These are phyloP conservation scores for Eulacestoma nigropectus DNA, from an alignment of 2,113 vertebrate species.

Conservation along the genomic window DNA sequence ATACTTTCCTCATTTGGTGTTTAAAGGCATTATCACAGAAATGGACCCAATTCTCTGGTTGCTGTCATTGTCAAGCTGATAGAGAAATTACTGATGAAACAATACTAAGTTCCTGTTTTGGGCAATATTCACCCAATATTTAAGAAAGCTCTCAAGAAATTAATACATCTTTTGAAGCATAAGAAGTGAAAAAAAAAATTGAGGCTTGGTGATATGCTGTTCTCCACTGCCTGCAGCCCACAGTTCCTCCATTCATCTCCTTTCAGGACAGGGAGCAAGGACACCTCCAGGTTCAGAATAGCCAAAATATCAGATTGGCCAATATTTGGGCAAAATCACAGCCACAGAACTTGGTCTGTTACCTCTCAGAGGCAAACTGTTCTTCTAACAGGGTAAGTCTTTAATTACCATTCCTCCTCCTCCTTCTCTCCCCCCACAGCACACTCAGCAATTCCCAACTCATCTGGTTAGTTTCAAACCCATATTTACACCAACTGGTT, in stretches of 20 bases:
- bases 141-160: neutral
- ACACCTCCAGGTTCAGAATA: neutral
- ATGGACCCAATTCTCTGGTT: neutral
- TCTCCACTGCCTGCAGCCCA: neutral
- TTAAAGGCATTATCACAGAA: neutral
- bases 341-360: neutral
- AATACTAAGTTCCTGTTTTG: neutral
- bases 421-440: neutral
- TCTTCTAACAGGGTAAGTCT: neutral
- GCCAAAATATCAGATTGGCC: neutral
- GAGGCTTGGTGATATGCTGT: neutral
- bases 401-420: neutral
- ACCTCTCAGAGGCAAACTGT: neutral
- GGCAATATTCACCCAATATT: neutral
- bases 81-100: neutral
- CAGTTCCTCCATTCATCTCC: fast-evolving
- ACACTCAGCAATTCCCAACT: constrained; percentile 2
- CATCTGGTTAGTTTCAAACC: constrained; percentile 54
- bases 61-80: neutral
- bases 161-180: neutral
- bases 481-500: constrained; percentile 22
- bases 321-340: neutral
- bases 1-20: neutral
- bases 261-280: neutral
- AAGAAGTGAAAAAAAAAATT: neutral